Evolutionary conservation across 2,888 invertebrate species (phyloP), one percentile per base, ranked within the genome.

Genomic region (Protophormia terraenovae): DNA sequence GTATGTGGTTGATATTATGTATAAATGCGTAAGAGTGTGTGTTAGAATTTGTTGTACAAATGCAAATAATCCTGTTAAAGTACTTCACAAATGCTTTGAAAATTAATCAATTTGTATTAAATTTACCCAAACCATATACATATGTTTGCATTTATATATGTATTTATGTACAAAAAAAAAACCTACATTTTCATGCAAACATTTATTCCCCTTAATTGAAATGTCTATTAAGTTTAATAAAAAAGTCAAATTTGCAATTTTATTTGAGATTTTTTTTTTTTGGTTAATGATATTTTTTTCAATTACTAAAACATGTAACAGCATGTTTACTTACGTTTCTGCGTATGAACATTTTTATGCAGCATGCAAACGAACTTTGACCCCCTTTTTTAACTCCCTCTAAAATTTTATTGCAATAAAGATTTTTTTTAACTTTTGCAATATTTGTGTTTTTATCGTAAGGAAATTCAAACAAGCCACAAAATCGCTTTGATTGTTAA

Each of bases 401-500:
- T 58, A 35, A 29, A 53, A 35, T 45, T 8, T 47, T 35, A 38
- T 35, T 53, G 6, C 41, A 27, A 14, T 38, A 62, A 19, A 2
- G 50, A 4, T 50, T 12, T 45, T 72, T 7, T 47, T 47, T 41
- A 3, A 22, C 4, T 75, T 19, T 50, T 47, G 53, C 64, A 75
- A 53, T 35, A 55, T 62, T 73, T 62, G 47, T 24, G 27, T 29
- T 78, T 64, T 82, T 85, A 41, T 69, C 82, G 47, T 64, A 78
- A 75, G 71, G 32, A 85, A 85, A 75, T 76, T 82, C 81, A 79
- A 86, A 84, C 78, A 85, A 86, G 87, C 87, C 87, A 77, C 87
- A 87, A 84, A 87, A 80, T 87, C 83, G 83, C 82, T 87, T 87
- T 87, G 84, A 83, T 81, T 84, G 81, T 38, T 83, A 83, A 78